Evolutionary conservation across 92 coral and sea anemone genomes (phyloP), one percentile per base, ranked within the genome.

Genomic region (Actinernus sp.): DNA sequence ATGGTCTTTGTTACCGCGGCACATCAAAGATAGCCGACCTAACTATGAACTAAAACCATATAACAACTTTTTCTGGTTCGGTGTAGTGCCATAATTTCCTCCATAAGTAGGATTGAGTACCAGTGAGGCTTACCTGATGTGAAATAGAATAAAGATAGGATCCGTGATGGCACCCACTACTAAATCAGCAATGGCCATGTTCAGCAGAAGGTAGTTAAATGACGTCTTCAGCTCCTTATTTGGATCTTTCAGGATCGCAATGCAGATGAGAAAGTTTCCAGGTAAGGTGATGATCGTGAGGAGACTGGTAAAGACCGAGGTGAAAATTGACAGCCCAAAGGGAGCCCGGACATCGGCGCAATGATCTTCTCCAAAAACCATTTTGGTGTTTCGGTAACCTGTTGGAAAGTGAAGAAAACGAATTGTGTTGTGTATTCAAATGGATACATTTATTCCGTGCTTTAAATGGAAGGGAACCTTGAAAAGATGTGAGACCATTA

Each of bases 151-250:
- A 26, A 86, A 89, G n/a, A 89, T 80, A 2, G 96, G 91, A 12
- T 84, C 88, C 1, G 96, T 74, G 0, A 89, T 61, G 46, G 73
- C 59, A 11, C 96, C 96, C 31, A 89, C 81, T 16, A 89, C 50
- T 8, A 76, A 65, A 54, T 89, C 96, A 12, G 96, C 85, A 3
- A 89, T 49, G 26, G 91, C 96, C n/a, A 89, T 55, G 55, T 89
- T 89, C 58, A 89, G 52, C 26, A 86, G 61, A 26, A 89, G 47
- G 48, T 86, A 89, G 71, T 84, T 89, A 36, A 89, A 89, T 31
- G 90, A 61, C 3, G 96, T 82, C 61, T 75, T 68, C 19, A 89
- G 77, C 36, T 89, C 81, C 44, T 72, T 80, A 61, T 89, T 84
- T 24, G 96, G 96, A 38, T 89, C 88, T 56, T 51, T 68, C 26